Base-by-base conservation (phyloP, 2,113 vertebrate genomes). In the Bothrops jararaca region DNA sequence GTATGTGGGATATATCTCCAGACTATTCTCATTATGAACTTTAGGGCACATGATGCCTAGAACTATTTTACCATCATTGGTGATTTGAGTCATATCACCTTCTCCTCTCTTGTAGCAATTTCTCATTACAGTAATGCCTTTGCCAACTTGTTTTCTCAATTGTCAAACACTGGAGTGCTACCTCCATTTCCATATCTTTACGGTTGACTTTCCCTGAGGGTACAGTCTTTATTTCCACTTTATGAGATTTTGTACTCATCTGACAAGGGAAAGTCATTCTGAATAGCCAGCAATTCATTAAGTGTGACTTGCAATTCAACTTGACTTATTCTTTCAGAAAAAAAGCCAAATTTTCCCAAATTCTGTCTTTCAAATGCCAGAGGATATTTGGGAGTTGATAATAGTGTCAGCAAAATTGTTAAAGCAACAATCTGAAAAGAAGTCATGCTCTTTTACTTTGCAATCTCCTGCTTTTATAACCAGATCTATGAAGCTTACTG, bases 231-330 rank as follows among this genome's bases (percentile, higher is more conserved):
- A 89, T 90, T 85, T 95, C 95, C 91, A 90, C 91, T 24, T 90
- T 95, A 91, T 96, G 94, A 95, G 91, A 64, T 96, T 96, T 95
- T 93, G 93, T 96, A 95, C 95, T 97, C 96, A 95, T 91, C 91
- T 95, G 87, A 89, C 7, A 69, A 85, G 34, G 52, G 48, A 94
- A 45, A 93, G 26, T 90, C 26, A 34, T 93, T 91, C 26, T 90
- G 94, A 92, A 90, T 93, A 96, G 88, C 92, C 12, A 34, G 29
- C 85, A 22, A 24, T 5, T 20, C 94, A 94, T 95, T 93, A 93
- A 86, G 58, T 50, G 8, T 50, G 8, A n/a, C n/a, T n/a, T n/a
- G n/a, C n/a, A n/a, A n/a, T n/a, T 39, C 24, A 48, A 13, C 39
- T 48, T 48, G 12, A 57, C 23, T 1, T 60, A 24, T 13, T 60